Base-by-base conservation (phyloP, 2,888 invertebrate species). In the Alloscopus bannaensis region DNA sequence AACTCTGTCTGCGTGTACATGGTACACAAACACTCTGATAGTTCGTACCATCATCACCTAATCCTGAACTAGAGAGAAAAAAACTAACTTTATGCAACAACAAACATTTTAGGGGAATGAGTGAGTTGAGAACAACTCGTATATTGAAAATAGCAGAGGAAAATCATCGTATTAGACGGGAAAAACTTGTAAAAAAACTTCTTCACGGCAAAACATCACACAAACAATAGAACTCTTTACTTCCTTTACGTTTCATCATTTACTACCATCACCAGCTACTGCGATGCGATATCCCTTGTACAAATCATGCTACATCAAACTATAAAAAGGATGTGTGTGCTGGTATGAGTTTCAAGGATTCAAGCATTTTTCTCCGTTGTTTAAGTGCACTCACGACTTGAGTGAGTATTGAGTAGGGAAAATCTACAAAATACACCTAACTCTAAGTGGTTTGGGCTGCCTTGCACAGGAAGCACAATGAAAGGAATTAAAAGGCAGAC, bases 171-270 rank as follows among this genome's bases (percentile, higher is more conserved):
- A n/a, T n/a, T n/a, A 42, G 42, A 42, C 2, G 42, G 31, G 59
- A 31, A n/a, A 31, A 57, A 36, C 36, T 36, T 36, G 13, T n/a
- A 22, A 52, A 52, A n/a, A n/a, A 47, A 22, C 24, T 22, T 59
- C 6, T 70, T 45, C 60, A 47, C 31, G 4, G 70, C 28, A 47
- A 60, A 47, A 47, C 70, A 70, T 70, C 47, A 70, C 45, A 60
- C 45, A 50, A 47, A 60, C 60, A 59, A 57, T 55, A 59, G 24
- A 57, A 42, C 42, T 57, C 13, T 69, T 69, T n/a, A 18, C 42
- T 16, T 57, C 57, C 40, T 28, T 45, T 59, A 59, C 69, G 29
- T 26, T 69, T 69, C 20, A 57, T 57, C 69, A 69, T 69, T 69
- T 59, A 45, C 42, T 55, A 69, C 57, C 3, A 4, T 29, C 11